Evolutionary conservation across 2,113 vertebrate species (phyloP), one percentile per base, ranked within the genome.

Genomic region (Psittacara wagleri): DNA sequence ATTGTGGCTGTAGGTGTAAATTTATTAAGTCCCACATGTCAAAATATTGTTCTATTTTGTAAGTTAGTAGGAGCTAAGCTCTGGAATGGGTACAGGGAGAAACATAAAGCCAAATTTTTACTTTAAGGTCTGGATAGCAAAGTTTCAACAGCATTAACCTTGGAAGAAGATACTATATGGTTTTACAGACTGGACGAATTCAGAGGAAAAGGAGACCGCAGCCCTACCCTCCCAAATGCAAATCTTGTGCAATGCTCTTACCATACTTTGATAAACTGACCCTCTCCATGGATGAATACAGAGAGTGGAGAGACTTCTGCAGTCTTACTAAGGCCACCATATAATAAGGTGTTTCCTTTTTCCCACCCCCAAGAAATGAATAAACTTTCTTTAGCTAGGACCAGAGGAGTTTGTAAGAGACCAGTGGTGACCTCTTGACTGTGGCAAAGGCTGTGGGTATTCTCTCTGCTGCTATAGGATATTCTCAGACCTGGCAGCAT

Each of bases 41-140:
- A 94, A 96, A 95, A 90, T 92, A 97, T 52, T 92, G 44, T 46
- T 92, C 27, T 86, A 3, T 86, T 96, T 93, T 88, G 2, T 81
- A 88, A 94, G 28, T 74, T 88, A 86, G 76, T 33, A 90, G 73
- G 54, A 93, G n/a, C 46, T 94, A 92, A 51, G 54, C 51, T 73
- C 73, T 96, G 88, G 86, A 92, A 93, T 41, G 48, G 64, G 48
- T 72, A 86, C 48, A 83, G 49, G 55, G 22, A 75, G 64, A 88
- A 92, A 92, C 24, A 86, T 1, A 5, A 92, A 72, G 43, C n/a
- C 61, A 79, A 7, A 37, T 64, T 90, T 95, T 86, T 83, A 86
- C 51, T 82, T 87, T 75, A 86, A 57, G 72, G 76, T 83, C 64
- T n/a, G 76, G 48, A 72, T 6, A 90, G 63, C 48, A 66, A 37